phyloP scores from a whole-genome alignment of 1,140 invertebrate genomes.

The Drosophila ironensis region DNA sequence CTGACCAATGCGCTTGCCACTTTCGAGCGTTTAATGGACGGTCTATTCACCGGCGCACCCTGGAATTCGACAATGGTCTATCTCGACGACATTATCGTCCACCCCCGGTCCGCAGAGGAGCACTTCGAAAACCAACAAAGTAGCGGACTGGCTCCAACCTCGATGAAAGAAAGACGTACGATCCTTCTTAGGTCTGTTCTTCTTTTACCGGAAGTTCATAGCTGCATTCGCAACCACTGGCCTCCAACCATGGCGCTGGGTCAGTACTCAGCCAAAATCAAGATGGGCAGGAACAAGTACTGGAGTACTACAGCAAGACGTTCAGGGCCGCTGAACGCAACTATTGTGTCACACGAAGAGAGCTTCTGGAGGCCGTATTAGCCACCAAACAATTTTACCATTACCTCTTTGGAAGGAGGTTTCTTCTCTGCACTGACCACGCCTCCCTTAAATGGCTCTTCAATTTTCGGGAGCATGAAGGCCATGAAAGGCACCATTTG shows the following conservation, averaged over 20 bases:
- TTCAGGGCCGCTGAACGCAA: no score
- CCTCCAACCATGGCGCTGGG: no score
- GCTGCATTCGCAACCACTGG: no score
- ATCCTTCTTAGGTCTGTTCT: no score
- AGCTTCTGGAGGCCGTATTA: background rate
- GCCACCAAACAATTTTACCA: no score
- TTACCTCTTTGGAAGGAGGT: no score
- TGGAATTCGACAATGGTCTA: constrained; percentile 1
- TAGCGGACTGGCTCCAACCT: background rate
- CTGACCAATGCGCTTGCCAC: constrained; percentile 2
- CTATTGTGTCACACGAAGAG: no score
- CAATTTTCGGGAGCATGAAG: background rate
- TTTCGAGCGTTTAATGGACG: constrained; percentile 6
- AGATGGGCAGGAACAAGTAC: background rate
- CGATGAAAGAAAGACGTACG: constrained; percentile 4
- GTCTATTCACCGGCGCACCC: no score
- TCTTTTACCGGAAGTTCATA: no score
- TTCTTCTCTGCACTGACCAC: no score
- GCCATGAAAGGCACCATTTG: background rate
- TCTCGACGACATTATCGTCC: constrained; percentile 12
- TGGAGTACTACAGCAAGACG: no score
- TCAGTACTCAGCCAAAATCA: background rate
- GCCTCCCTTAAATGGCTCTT: no score
- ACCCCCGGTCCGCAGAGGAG: background rate
- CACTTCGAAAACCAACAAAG: background rate